Evolutionary conservation across 37 sponge, comb jelly and placozoan species (phyloP).

Genomic region (Beroe forskalii): DNA sequence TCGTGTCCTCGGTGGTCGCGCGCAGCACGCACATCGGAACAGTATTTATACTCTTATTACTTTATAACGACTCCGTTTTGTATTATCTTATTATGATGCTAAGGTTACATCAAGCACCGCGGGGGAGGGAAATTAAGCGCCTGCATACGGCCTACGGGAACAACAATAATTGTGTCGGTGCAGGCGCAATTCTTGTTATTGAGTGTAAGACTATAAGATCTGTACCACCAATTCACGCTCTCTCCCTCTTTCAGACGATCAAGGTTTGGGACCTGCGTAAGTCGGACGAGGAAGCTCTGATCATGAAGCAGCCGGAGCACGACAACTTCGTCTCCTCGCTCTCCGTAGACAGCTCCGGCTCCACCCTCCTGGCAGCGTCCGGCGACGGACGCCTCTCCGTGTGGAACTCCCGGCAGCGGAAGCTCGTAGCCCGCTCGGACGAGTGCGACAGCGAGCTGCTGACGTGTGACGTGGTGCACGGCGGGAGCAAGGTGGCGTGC

Average conservation of each 20-base stretch:
- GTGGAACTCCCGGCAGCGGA: conserved; percentile 75
- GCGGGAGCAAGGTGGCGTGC: conserved; percentile 80
- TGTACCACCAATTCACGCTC: too few species aligned
- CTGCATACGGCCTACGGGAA: too few species aligned
- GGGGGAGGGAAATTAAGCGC: too few species aligned
- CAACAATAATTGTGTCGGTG: too few species aligned
- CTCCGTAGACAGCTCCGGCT: conserved; percentile 56
- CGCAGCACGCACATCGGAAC: too few species aligned
- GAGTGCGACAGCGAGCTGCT: conserved; percentile 84
- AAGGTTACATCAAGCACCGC: too few species aligned
- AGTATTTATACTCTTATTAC: too few species aligned
- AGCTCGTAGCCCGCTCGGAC: conserved; percentile 75
- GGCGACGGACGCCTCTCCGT: conserved; percentile 81
- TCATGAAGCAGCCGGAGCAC: conserved; percentile 69
- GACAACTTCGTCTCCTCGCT: conserved; percentile 83
- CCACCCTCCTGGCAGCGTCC: conserved; percentile 78
- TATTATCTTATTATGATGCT: too few species aligned
- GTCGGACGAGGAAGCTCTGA: conserved; percentile 42
- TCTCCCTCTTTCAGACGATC: neutral
- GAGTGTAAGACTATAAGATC: too few species aligned
- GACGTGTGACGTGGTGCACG: conserved; percentile 74
- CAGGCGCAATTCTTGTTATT: too few species aligned
- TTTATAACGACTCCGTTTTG: too few species aligned
- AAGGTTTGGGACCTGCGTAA: conserved; percentile 84
- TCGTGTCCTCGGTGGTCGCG: too few species aligned